phyloP scores from a whole-genome alignment of 1,140 invertebrate species.

The Lasioglossum baleicum region DNA sequence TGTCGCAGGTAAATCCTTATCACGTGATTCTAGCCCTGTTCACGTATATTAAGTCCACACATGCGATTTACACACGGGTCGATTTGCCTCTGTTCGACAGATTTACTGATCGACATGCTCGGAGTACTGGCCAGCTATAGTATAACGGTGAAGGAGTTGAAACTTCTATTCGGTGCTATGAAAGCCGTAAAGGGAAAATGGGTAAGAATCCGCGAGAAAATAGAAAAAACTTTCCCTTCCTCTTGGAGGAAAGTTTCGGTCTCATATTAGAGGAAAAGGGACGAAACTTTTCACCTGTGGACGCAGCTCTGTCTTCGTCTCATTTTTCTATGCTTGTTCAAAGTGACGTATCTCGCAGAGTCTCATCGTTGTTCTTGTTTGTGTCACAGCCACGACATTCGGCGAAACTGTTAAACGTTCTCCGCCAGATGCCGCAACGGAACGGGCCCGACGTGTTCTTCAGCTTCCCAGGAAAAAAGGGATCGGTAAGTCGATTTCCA shows the following conservation, averaged over 20 bases:
- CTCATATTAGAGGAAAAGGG: too few species aligned
- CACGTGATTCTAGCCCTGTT: background rate
- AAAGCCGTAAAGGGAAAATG: constrained; percentile 96
- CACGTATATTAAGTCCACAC: too few species aligned
- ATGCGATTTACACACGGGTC: too few species aligned
- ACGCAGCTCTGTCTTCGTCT: too few species aligned
- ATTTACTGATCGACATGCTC: constrained; percentile 98
- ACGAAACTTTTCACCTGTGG: too few species aligned
- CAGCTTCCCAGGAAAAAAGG: constrained; percentile 99
- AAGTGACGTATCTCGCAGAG: too few species aligned
- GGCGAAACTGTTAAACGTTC: constrained; percentile 96
- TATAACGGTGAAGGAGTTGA: constrained; percentile 99
- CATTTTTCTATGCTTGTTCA: background rate
- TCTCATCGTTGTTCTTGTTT: too few species aligned
- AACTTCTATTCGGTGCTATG: constrained; percentile 96
- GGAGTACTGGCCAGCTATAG: constrained; percentile 98
- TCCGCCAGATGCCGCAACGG: constrained; percentile 98
- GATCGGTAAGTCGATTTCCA: constrained; percentile 90
- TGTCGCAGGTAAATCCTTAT: constrained; percentile 89
- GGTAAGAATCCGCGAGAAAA: constrained; percentile 87
- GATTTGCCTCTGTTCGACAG: too few species aligned
- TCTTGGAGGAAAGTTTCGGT: too few species aligned
- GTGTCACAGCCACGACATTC: constrained; percentile 93
- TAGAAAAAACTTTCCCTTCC: too few species aligned
- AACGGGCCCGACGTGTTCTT: constrained; percentile 99